Evolutionary conservation across 35 echinoderm and acorn worm genomes (phyloP).

Genomic region (Lytechinus pictus): DNA sequence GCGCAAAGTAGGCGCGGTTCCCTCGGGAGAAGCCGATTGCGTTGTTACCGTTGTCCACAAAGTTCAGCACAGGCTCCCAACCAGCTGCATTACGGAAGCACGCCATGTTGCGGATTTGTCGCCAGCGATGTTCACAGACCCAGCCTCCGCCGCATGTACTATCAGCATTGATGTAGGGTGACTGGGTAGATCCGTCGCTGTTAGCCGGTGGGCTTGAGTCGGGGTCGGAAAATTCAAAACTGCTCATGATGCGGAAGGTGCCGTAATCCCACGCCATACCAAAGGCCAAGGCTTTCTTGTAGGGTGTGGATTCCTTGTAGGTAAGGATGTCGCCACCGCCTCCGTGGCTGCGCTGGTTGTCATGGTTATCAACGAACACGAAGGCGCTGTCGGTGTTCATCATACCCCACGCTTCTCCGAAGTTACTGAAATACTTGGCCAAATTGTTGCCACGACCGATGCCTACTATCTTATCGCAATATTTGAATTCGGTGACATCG

Average conservation of each 20-base stretch:
- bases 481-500: constrained; percentile 87
- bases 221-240: constrained; percentile 59
- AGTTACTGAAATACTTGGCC: constrained; percentile 55
- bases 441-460: constrained; percentile 25
- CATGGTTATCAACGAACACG: constrained; percentile 91
- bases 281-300: constrained; percentile 80
- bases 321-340: constrained; percentile 68
- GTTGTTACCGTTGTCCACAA: constrained; percentile 76
- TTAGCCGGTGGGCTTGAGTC: constrained; percentile 69
- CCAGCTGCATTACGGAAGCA: constrained; percentile 68
- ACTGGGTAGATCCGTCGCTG: constrained; percentile 21
- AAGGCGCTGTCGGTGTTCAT: constrained; percentile 54
- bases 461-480: constrained; percentile 50
- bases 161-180: constrained; percentile 62
- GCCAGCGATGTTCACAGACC: constrained; percentile 86
- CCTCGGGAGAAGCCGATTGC: constrained; percentile 81
- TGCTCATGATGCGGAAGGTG: constrained; percentile 75
- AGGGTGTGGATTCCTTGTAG: constrained; percentile 51
- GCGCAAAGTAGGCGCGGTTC: constrained; percentile 72
- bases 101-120: constrained; percentile 75
- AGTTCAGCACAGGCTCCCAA: constrained; percentile 65
- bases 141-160: constrained; percentile 64
- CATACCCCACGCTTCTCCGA: constrained; percentile 75
- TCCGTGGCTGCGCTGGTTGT: constrained; percentile 86
- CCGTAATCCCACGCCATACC: constrained; percentile 88